Percentiles rank a stretch among this genome's conserved stretches.
Conservation (phyloP, 2,888 invertebrate species). For the Euzophera pinguis region DNA sequence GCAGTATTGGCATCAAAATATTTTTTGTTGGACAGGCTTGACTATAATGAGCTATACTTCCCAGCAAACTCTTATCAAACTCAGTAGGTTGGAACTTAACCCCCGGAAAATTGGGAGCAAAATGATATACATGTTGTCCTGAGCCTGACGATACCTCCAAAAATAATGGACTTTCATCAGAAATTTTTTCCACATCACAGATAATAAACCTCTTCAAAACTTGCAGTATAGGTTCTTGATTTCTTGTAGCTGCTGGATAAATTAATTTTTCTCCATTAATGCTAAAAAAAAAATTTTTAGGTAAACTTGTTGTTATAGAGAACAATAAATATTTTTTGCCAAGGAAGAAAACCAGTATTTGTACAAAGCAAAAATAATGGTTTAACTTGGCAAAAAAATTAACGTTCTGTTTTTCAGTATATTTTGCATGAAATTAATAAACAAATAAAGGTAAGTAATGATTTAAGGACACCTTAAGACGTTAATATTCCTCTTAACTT, state of each 20-base stretch:
- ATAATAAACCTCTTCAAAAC: constrained; percentile 82
- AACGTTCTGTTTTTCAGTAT: no score
- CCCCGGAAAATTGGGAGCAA: constrained; percentile 87
- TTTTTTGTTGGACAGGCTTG: constrained; percentile 80
- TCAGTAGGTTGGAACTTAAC: constrained; percentile 91
- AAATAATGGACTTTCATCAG: constrained; percentile 65
- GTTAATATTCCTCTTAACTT: no score
- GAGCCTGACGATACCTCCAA: constrained; percentile 91
- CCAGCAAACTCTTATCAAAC: constrained; percentile 80
- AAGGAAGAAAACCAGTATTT: no score
- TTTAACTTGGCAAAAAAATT: no score
- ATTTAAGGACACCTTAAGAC: no score
- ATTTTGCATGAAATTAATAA: no score
- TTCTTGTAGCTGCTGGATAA: constrained; percentile 86
- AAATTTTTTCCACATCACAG: constrained; percentile 51
- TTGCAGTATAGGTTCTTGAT: constrained; percentile 86
- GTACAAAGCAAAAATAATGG: no score
- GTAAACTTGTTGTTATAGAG: no score
- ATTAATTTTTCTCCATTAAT: constrained; percentile 83
- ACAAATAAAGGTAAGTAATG: no score
- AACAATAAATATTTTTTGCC: no score
- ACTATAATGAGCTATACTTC: constrained; percentile 81
- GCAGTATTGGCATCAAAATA: constrained; percentile 81
- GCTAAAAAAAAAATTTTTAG: constrained; percentile 85
- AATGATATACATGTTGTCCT: constrained; percentile 89